These are phyloP conservation scores for Magallana nippona DNA, from an alignment of 2,888 invertebrate genomes.

Conservation along the genomic window DNA sequence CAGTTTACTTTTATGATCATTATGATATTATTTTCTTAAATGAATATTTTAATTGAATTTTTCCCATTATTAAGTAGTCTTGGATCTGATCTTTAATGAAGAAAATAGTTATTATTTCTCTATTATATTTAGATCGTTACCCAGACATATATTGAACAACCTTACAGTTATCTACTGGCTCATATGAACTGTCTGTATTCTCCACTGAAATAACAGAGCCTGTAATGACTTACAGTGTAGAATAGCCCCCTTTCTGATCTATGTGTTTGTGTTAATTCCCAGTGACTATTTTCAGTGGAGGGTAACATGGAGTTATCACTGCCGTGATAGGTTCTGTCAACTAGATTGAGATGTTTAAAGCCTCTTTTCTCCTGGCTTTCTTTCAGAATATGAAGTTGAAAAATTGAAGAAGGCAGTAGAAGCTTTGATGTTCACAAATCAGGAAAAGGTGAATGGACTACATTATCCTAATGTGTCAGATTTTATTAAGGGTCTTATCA, in stretches of 20 bases:
- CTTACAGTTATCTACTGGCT: too few species aligned
- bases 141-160: too few species aligned
- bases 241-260: background rate
- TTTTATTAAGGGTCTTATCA: too few species aligned
- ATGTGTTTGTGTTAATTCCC: background rate
- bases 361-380: constrained; percentile 32
- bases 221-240: background rate
- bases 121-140: too few species aligned
- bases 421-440: constrained; percentile 81
- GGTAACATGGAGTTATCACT: background rate
- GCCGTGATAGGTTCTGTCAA: background rate
- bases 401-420: constrained; percentile 81
- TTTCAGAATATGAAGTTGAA: constrained; percentile 80
- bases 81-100: too few species aligned
- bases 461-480: background rate
- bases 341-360: background rate
- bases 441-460: constrained; percentile 78
- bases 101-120: too few species aligned
- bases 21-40: too few species aligned
- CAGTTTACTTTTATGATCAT: too few species aligned
- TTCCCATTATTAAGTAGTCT: too few species aligned
- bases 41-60: too few species aligned
- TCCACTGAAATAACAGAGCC: background rate
- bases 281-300: background rate
- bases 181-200: background rate